Base-by-base conservation (phyloP, 2,888 invertebrate genomes). In the Acrobasis consociella region DNA sequence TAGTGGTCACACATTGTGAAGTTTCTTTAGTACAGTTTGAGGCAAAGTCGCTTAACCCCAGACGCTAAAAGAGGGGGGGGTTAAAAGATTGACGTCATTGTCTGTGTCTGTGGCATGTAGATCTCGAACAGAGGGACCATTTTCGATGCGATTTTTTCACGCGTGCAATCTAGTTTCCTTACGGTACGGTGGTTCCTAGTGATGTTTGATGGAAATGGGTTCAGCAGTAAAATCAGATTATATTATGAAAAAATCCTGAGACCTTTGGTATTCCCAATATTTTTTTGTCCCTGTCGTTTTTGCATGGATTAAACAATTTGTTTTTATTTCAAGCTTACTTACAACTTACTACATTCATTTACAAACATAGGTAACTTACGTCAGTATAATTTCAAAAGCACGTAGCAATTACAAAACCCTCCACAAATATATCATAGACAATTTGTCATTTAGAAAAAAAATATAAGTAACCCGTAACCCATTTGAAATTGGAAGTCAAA, bases 371-470 rank as follows among this genome's bases (percentile, higher is more conserved):
- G 3, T 42, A 13, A 42, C 8, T 0, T 11, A 46, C 46, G 46
- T 46, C 46, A 46, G n/a, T 46, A 46, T 46, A 11, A 46, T 46
- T 2, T 13, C 46, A 9, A 42, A 42, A 42, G 42, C 42, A 11
- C 42, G 46, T n/a, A 46, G 46, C 46, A 46, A 46, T 46, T 2
- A 46, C 63, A 64, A 65, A 64, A 65, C 55, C 52, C 64, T 62
- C 67, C 65, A 65, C 70, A 82, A 80, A 80, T 71, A 76, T 72
- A 78, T 77, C 77, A 79, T 76, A 76, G 75, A 73, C 74, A 75
- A 76, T 73, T 80, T 76, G 76, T 73, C 73, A 78, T 70, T 67
- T 73, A 67, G 60, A 72, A 73, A 75, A 74, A 70, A 71, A 60
- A 53, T 10, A 22, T 22, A 2, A 22, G 22, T 22, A 22, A 22